phyloP scores from a whole-genome alignment of 2,888 invertebrate genomes.

The Drosophila mimica region DNA sequence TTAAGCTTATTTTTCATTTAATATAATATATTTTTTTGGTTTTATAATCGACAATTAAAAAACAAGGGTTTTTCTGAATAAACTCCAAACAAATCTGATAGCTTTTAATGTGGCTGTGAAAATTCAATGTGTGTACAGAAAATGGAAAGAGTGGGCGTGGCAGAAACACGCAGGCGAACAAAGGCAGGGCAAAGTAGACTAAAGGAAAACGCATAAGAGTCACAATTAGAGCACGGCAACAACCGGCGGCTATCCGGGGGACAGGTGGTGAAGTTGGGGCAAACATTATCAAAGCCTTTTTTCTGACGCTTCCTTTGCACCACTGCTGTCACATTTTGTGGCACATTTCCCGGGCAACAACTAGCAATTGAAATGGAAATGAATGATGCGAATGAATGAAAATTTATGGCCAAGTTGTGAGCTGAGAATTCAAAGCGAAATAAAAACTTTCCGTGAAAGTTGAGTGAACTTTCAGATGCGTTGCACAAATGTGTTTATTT shows the following conservation, averaged over 20 bases:
- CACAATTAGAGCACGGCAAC: constrained; percentile 45
- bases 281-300: constrained; percentile 28
- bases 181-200: background rate
- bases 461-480: constrained; percentile 42
- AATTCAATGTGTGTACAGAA: background rate
- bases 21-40: no score
- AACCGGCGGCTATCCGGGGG: constrained; percentile 48
- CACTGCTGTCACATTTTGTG: constrained; percentile 61
- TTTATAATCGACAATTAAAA: no score
- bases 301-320: constrained; percentile 53
- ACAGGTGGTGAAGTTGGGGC: constrained; percentile 2
- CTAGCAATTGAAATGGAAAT: constrained; percentile 66
- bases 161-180: constrained; percentile 1
- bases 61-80: no score
- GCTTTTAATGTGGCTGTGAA: no score
- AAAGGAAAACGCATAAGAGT: constrained; percentile 16
- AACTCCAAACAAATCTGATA: no score
- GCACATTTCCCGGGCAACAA: constrained; percentile 63
- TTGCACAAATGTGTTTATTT: background rate
- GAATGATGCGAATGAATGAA: constrained; percentile 63
- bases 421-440: constrained; percentile 51
- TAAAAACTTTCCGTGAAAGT: constrained; percentile 27
- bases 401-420: constrained; percentile 49
- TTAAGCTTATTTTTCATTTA: no score
- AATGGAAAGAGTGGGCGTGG: constrained; percentile 15